Evolutionary conservation across 2,797 vertebrate genomes (phyloP).

Genomic region (Furcifer pardalis): DNA sequence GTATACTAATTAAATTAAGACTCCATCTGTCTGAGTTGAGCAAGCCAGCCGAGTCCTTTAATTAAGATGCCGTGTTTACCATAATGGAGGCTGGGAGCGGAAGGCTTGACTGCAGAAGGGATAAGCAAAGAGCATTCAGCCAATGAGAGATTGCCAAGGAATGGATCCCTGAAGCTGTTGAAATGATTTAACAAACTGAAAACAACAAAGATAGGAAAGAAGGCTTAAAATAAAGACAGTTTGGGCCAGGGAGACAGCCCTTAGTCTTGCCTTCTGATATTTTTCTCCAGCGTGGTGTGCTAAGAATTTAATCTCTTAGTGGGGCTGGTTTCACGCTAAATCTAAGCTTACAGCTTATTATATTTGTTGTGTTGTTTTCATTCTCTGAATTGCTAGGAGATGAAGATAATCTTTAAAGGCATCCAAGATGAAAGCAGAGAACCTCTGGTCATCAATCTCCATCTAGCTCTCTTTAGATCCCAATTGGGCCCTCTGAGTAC

Average conservation of each 20-base stretch:
- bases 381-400: too few species aligned
- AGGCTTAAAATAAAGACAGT: conserved; percentile 16
- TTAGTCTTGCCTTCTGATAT: not conserved
- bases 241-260: not conserved
- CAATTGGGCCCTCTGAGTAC: too few species aligned
- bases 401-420: too few species aligned
- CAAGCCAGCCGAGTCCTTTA: conserved; percentile 90
- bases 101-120: conserved; percentile 34
- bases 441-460: too few species aligned
- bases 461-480: too few species aligned
- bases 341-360: too few species aligned
- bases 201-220: not conserved
- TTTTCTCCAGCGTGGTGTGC: not conserved
- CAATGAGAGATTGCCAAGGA: conserved; percentile 5
- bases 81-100: conserved; percentile 75
- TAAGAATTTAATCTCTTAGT: not conserved
- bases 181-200: not conserved
- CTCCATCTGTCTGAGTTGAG: conserved; percentile 90
- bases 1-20: conserved; percentile 92
- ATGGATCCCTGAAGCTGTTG: conserved; percentile 31
- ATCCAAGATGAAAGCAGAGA: too few species aligned
- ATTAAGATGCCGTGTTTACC: conserved; percentile 88
- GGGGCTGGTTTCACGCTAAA: not conserved
- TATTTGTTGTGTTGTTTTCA: too few species aligned
- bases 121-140: conserved; percentile 7